phyloP scores from a whole-genome alignment of 2,797 vertebrate species.

The Lycodopsis pacificus region DNA sequence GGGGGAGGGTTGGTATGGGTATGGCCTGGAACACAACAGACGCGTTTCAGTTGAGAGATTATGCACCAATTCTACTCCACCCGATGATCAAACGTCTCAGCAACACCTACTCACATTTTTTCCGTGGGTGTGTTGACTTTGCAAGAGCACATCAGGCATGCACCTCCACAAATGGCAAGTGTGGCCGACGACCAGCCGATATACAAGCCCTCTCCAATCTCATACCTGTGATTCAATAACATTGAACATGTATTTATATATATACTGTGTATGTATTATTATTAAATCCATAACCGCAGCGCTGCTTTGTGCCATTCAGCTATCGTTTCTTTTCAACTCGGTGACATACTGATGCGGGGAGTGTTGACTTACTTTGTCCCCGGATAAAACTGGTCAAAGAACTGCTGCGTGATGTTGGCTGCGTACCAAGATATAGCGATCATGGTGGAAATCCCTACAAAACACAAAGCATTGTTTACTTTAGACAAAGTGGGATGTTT shows the following conservation, averaged over 20 bases:
- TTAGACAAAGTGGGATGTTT: constrained; percentile 3
- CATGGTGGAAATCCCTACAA: constrained; percentile 88
- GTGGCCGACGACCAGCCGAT: constrained; percentile 89
- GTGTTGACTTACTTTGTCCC: constrained; percentile 90
- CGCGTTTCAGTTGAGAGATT: background rate
- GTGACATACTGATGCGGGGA: background rate
- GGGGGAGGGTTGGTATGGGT: constrained; percentile 68
- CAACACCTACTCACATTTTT: constrained; percentile 71
- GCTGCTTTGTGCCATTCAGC: background rate
- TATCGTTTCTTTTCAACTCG: background rate
- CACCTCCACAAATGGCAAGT: constrained; percentile 80
- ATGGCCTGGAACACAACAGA: constrained; percentile 56
- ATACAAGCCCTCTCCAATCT: constrained; percentile 90
- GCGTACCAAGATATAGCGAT: constrained; percentile 93
- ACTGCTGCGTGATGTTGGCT: constrained; percentile 89
- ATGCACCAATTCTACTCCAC: fast-evolving
- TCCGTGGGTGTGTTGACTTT: constrained; percentile 43
- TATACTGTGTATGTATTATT: background rate
- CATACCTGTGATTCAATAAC: constrained; percentile 82
- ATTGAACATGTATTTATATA: background rate
- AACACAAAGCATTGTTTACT: constrained; percentile 17
- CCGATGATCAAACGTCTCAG: background rate
- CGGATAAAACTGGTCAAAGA: constrained; percentile 87
- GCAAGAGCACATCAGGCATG: constrained; percentile 77
- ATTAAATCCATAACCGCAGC: background rate